These are phyloP conservation scores for Drosophila miranda DNA, from an alignment of 1,140 invertebrate genomes.

Conservation along the genomic window DNA sequence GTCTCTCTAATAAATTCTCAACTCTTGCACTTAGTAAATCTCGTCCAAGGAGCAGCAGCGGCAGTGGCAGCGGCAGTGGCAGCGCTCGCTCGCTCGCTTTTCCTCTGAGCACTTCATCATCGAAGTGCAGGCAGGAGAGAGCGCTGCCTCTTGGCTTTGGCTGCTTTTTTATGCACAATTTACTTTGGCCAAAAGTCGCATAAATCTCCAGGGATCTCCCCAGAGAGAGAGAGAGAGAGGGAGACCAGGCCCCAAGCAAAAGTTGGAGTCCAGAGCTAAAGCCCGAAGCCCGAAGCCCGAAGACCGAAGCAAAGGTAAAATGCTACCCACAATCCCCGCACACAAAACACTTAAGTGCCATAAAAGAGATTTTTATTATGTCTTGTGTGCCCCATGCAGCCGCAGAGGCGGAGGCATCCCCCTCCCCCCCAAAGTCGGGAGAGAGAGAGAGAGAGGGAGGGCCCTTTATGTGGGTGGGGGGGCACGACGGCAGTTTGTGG, in stretches of 20 bases:
- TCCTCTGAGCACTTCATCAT: constrained; percentile 78
- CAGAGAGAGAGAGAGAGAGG: constrained; percentile 5
- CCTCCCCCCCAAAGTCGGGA: too few species aligned
- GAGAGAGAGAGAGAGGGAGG: neutral
- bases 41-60: constrained; percentile 23
- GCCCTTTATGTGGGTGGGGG: too few species aligned
- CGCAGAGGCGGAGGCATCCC: constrained; percentile 7
- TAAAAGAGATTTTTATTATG: constrained; percentile 81
- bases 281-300: neutral
- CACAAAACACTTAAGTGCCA: constrained; percentile 79
- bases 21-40: constrained; percentile 79
- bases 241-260: constrained; percentile 17
- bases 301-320: constrained; percentile 62
- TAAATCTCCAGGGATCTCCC: constrained; percentile 50
- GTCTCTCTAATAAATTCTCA: constrained; percentile 76
- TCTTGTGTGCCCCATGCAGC: constrained; percentile 59
- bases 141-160: constrained; percentile 22
- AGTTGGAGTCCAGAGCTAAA: constrained; percentile 16
- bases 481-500: too few species aligned
- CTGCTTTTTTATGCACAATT: constrained; percentile 78
- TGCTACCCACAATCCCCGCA: constrained; percentile 77
- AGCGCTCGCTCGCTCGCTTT: constrained; percentile 59
- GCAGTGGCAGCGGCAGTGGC: neutral
- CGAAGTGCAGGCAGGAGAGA: constrained; percentile 39
- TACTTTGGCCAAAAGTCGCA: constrained; percentile 78